Base-by-base conservation (phyloP, 2,797 vertebrate species). In the Margarornis squamiger region DNA sequence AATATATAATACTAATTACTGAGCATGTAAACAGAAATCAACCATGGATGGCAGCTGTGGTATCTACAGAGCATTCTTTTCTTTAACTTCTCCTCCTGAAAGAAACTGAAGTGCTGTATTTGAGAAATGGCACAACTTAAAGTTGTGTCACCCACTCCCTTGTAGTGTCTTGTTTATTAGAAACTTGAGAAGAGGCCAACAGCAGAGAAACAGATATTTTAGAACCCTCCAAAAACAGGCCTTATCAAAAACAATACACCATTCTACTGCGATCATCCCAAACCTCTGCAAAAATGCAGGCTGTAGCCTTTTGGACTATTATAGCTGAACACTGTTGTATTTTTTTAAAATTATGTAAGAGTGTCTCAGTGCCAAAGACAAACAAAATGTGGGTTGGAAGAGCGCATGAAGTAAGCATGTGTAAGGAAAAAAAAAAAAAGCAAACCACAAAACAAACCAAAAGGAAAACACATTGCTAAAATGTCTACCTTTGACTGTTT, bases 311-410 rank as follows among this genome's bases (percentile, higher is more conserved):
- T 81, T 81, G 86, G 81, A 57, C 74, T 82, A 86, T 30, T 63
- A 49, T 30, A 66, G 82, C 48, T 73, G 78, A 94, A 90, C 63
- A 78, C 29, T 91, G 81, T 10, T 93, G 81, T 92, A 65, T 83
- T 96, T 94, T 91, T 92, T 48, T 91, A 73, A 94, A 94, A 58
- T 94, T 95, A 95, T 77, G 61, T 86, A 94, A 96, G 73, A 67
- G 67, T 16, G 1, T 65, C 32, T 80, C 61, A 24, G 68, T 95
- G 84, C 90, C 90, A 94, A 91, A 84, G 43, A 83, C 58, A 95
- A 92, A 92, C n/a, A 93, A 95, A 96, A 91, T 30, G 89, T 71
- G 91, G 74, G 79, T 32, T 90, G 91, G 84, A 87, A 88, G 49
- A 96, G 61, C 5, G 10, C 48, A 92, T 36, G 79, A 80, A 94